A percentile compares a stretch with the other conserved stretches of the same genome.
Evolutionary conservation across 2,888 invertebrate genomes (phyloP).

Genomic region (Drosophila affinis): DNA sequence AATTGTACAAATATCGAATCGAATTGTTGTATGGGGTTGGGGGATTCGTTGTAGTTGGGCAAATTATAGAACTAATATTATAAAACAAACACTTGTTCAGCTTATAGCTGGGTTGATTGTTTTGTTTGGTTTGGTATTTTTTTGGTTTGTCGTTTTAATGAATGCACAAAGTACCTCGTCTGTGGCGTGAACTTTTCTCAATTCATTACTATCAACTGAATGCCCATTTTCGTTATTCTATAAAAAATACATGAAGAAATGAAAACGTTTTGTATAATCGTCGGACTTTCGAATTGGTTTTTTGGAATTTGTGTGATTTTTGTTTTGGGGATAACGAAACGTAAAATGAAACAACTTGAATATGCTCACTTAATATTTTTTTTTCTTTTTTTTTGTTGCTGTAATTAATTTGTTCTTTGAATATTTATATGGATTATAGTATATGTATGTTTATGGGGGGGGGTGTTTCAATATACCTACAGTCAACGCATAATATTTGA

Average conservation of each 20-base stretch:
- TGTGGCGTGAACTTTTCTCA: slow-evolving; percentile 85
- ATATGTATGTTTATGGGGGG: slow-evolving; percentile 31
- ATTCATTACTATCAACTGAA: slow-evolving; percentile 84
- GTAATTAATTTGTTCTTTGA: slow-evolving; percentile 57
- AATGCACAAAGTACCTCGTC: slow-evolving; percentile 85
- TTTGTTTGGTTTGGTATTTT: slow-evolving; percentile 46
- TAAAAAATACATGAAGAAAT: slow-evolving; percentile 81
- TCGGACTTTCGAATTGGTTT: slow-evolving; percentile 38
- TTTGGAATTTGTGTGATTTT: slow-evolving; percentile 30
- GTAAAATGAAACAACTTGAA: slow-evolving; percentile 36
- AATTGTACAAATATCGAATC: slow-evolving; percentile 69
- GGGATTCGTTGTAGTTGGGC: slow-evolving; percentile 38
- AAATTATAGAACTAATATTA: slow-evolving; percentile 62
- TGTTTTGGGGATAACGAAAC: background rate
- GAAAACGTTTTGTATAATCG: slow-evolving; percentile 71
- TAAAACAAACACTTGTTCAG: slow-evolving; percentile 49
- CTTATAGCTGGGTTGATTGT: slow-evolving; percentile 27
- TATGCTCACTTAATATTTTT: slow-evolving; percentile 51
- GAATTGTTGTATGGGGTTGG: slow-evolving; percentile 28
- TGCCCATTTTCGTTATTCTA: slow-evolving; percentile 84
- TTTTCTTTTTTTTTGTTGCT: slow-evolving; percentile 50
- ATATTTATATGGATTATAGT: slow-evolving; percentile 42
- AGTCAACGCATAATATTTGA: slow-evolving; percentile 60
- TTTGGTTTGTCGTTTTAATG: slow-evolving; percentile 55
- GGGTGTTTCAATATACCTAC: slow-evolving; percentile 67